These are phyloP conservation scores for Lasiurus cinereus DNA, from an alignment of 2,113 vertebrate genomes.

Conservation along the genomic window DNA sequence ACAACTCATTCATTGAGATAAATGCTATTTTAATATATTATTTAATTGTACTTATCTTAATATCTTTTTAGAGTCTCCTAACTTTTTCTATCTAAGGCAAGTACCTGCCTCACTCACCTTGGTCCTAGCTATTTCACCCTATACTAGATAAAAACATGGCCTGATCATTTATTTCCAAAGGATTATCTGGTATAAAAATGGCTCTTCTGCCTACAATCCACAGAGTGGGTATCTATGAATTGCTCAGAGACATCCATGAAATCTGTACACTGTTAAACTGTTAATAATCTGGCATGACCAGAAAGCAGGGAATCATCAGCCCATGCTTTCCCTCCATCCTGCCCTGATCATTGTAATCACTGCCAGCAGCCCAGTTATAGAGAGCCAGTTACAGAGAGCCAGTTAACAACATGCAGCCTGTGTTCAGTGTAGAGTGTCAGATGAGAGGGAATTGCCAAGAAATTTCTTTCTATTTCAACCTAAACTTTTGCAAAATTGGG, in stretches of 20 bases:
- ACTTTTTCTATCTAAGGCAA: not conserved
- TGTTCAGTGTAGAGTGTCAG: not conserved
- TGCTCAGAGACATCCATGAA: not conserved
- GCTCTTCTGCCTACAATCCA: not conserved
- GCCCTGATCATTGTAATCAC: not conserved
- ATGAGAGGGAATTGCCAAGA: not conserved
- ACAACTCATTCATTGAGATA: not conserved
- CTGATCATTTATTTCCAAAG: not conserved
- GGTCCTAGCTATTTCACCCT: not conserved
- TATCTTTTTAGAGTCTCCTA: not conserved
- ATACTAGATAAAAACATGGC: not conserved
- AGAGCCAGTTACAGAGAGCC: not conserved
- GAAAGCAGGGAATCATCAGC: not conserved
- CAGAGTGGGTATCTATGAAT: not conserved
- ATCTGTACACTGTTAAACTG: not conserved
- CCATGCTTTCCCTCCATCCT: not conserved
- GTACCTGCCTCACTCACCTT: not conserved
- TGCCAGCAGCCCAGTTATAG: not conserved
- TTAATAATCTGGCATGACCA: conserved; percentile 10
- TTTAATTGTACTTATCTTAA: not conserved
- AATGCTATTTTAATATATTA: not conserved
- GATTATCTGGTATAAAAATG: not conserved
- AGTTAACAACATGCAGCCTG: not conserved
- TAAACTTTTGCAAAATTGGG: not conserved
- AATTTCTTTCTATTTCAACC: not conserved